Evolutionary conservation across 2,797 vertebrate species (phyloP).

Genomic region (Galagoides demidoff): DNA sequence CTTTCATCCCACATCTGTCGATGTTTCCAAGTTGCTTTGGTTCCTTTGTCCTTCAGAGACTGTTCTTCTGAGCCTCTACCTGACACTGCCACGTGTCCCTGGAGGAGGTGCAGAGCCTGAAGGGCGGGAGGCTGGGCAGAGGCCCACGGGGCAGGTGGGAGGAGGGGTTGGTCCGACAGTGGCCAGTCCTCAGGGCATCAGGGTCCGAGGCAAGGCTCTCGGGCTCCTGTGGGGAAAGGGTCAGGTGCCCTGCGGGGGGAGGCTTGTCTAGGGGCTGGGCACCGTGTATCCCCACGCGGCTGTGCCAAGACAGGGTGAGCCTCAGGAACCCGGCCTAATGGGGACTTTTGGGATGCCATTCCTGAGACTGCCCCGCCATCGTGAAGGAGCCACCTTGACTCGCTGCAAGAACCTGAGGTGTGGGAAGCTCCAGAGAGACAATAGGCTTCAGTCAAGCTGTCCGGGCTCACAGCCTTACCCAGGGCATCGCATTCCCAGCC

Average conservation of each 20-base stretch:
- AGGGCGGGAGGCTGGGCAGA: background rate
- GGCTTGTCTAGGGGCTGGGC: background rate
- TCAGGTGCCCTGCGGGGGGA: background rate
- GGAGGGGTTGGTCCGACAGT: background rate
- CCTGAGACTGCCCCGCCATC: background rate
- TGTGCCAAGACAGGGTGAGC: background rate
- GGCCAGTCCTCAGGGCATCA: background rate
- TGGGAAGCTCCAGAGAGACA: background rate
- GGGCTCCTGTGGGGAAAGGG: background rate
- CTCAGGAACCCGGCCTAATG: background rate
- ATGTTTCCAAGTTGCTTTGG: background rate
- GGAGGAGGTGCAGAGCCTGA: background rate
- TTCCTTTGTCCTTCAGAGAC: background rate
- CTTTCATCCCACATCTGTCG: background rate
- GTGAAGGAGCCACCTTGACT: background rate
- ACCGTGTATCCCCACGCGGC: background rate
- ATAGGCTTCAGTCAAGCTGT: background rate
- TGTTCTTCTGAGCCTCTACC: background rate
- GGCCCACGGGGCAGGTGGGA: background rate
- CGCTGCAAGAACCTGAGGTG: background rate
- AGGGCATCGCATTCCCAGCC: background rate
- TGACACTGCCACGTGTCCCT: background rate
- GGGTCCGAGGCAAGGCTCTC: background rate
- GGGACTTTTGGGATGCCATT: background rate
- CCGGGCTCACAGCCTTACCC: background rate